These are phyloP conservation scores for Phyllostomus hastatus DNA, from an alignment of 2,113 vertebrate species.

Conservation along the genomic window DNA sequence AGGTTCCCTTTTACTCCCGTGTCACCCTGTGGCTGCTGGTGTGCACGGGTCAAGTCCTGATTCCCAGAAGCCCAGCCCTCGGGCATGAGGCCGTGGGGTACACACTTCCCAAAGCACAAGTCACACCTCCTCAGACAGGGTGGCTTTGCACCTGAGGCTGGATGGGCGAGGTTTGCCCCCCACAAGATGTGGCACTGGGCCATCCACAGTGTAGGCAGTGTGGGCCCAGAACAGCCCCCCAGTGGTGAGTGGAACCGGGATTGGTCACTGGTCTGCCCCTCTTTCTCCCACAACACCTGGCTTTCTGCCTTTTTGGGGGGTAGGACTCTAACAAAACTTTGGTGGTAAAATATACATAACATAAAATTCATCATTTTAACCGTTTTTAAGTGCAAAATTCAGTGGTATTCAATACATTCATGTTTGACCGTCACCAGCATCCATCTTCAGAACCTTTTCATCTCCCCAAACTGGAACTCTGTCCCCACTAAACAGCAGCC, in stretches of 20 bases:
- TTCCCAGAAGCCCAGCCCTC: background rate
- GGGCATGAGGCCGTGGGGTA: background rate
- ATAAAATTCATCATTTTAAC: background rate
- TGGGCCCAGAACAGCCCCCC: background rate
- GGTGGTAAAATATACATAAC: background rate
- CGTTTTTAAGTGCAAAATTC: background rate
- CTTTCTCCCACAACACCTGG: background rate
- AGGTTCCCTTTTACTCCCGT: background rate
- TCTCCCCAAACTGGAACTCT: background rate
- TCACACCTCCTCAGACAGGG: background rate
- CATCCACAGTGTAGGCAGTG: background rate
- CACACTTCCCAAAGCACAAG: background rate
- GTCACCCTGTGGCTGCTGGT: background rate
- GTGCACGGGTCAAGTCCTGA: background rate
- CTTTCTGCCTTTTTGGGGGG: background rate
- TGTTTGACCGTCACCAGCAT: accelerated
- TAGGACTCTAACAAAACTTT: background rate
- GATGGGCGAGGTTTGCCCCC: background rate
- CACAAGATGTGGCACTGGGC: accelerated
- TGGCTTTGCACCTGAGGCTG: background rate
- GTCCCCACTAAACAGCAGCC: background rate
- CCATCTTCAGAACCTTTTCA: background rate
- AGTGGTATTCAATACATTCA: background rate
- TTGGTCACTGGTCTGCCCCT: background rate
- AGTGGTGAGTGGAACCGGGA: background rate